Evolutionary conservation across 2,113 vertebrate genomes (phyloP).

Genomic region (Nycticryphes semicollaris): DNA sequence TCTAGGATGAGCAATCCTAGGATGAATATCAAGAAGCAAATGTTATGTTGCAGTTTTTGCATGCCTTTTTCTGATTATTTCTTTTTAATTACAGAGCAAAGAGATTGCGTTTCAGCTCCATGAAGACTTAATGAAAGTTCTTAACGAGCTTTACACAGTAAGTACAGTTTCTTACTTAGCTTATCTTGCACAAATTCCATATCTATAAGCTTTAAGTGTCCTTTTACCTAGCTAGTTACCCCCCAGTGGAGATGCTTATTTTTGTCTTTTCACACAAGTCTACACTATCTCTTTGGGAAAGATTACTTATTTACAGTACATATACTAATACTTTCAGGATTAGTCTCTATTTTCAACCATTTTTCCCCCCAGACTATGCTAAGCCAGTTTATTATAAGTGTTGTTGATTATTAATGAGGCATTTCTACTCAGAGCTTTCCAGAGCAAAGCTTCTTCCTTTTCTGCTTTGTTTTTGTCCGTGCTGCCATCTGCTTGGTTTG

Average conservation of each 20-base stretch:
- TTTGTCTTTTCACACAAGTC: neutral
- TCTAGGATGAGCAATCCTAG: neutral
- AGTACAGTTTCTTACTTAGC: conserved; percentile 69
- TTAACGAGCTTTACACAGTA: conserved; percentile 98
- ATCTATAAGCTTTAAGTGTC: neutral
- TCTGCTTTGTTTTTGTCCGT: neutral
- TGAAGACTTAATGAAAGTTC: conserved; percentile 99
- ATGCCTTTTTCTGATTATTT: conserved; percentile 53
- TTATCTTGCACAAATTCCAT: conserved; percentile 20
- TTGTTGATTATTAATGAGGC: neutral
- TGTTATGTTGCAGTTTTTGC: neutral
- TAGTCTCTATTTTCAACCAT: neutral
- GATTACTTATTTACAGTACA: neutral
- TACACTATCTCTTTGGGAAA: neutral
- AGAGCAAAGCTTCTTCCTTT: neutral
- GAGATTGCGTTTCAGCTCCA: conserved; percentile 97
- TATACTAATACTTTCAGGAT: conserved; percentile 1
- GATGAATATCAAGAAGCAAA: neutral
- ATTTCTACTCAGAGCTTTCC: neutral
- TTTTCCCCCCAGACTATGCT: neutral
- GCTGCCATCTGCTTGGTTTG: neutral
- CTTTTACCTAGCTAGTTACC: neutral
- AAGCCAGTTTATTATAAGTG: neutral
- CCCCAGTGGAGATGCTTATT: neutral
- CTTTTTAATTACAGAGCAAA: conserved; percentile 89